Evolutionary conservation across 2,888 invertebrate genomes (phyloP), one percentile per base, ranked within the genome.

Genomic region (Xestia ashworthii): DNA sequence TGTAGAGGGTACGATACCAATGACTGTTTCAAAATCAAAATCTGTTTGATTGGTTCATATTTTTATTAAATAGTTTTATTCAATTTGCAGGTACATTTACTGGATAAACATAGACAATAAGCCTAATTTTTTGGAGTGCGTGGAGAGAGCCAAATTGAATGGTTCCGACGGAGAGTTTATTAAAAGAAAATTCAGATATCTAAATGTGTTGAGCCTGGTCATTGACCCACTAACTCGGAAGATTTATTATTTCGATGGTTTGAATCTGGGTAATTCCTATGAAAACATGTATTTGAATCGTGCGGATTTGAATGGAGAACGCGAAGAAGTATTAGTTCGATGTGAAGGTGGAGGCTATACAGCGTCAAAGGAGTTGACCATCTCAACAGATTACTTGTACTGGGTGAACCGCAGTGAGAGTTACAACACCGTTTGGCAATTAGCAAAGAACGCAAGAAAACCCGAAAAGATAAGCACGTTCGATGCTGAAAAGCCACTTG

Each of bases 141-240:
- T 58, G 2, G 58, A 58, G 58, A 58, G 58, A 58, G 58, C 25
- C 6, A 14, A 6, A 14, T 58, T 58, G 6, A 14, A 58, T 58
- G 25, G 58, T 58, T 58, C 58, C 6, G 14, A 6, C 6, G 25
- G 25, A 6, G 1, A 14, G 58, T 5, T 25, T 58, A 0, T 58
- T 0, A 25, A 58, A 6, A 25, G 2, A 25, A 6, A 0, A 14
- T 25, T 5, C 58, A 0, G 6, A 25, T 2, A 2, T 0, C 6
- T 2, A 0, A 14, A 14, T 0, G 3, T 58, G 58, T 1, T 6
- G 25, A 25, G 25, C 14, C 12, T 58, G 25, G 58, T 14, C 58
- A 14, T 25, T 6, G 58, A 58, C 14, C 58, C 58, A 25, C 58
- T 5, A 14, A 58, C 25, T 5, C 0, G 14, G 6, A 14, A 25